These are phyloP conservation scores for Polyommatus icarus DNA, from an alignment of 2,888 invertebrate genomes.

Conservation along the genomic window DNA sequence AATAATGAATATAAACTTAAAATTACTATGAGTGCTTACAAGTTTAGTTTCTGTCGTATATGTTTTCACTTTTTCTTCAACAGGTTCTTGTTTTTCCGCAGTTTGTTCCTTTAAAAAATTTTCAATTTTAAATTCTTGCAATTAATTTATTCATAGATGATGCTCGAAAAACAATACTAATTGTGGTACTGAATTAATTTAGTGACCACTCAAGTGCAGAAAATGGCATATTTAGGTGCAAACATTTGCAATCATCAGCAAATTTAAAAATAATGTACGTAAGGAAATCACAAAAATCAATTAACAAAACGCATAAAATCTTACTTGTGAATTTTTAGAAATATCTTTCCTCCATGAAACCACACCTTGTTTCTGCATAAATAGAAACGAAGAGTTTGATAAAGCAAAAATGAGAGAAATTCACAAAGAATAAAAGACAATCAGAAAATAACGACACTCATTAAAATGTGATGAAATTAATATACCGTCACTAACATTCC, in stretches of 20 bases:
- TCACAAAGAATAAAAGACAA: not conserved
- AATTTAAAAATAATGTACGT: not conserved
- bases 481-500: not conserved
- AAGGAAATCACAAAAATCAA: not conserved
- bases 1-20: not conserved
- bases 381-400: not conserved
- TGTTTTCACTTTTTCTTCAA: not conserved
- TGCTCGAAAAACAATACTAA: not conserved
- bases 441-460: not conserved
- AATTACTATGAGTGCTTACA: not conserved
- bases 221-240: too few species aligned
- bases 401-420: not conserved
- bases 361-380: conserved; percentile 9
- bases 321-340: conserved; percentile 19
- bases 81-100: not conserved
- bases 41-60: not conserved
- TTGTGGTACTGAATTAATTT: not conserved
- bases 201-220: too few species aligned
- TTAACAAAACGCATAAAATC: not conserved
- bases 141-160: not conserved
- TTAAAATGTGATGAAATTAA: not conserved
- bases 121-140: not conserved
- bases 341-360: conserved; percentile 21
- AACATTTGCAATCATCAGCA: not conserved
- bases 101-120: conserved; percentile 15